Conservation (phyloP, 2,888 invertebrate genomes). For the Xylophagus ater region DNA sequence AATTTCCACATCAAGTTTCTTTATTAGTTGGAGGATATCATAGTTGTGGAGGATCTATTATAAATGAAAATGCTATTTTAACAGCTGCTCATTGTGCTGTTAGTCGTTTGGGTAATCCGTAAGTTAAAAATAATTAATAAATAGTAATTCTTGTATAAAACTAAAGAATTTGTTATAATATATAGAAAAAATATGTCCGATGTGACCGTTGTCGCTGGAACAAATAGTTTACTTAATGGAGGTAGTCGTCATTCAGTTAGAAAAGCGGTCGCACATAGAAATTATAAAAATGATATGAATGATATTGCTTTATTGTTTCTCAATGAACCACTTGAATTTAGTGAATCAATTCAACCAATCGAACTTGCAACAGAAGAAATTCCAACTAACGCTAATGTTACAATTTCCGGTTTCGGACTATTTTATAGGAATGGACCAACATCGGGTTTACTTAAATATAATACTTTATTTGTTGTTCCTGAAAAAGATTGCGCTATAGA, state of each 20-base stretch:
- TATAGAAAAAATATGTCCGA: constrained; percentile 26
- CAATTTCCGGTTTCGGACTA: constrained; percentile 30
- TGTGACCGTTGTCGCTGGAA: constrained; percentile 29
- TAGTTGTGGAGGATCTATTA: constrained; percentile 25
- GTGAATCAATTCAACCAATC: constrained; percentile 22
- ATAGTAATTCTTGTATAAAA: constrained; percentile 10
- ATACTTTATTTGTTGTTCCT: constrained; percentile 22
- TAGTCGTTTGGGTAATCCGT: constrained; percentile 20
- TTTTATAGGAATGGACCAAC: constrained; percentile 21
- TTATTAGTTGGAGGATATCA: constrained; percentile 26
- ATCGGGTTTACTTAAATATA: constrained; percentile 25
- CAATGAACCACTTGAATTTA: constrained; percentile 22
- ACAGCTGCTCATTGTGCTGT: constrained; percentile 30
- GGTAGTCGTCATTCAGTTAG: constrained; percentile 26
- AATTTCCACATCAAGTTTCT: constrained; percentile 34
- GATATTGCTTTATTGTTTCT: constrained; percentile 30
- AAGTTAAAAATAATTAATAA: constrained; percentile 19
- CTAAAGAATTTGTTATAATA: constrained; percentile 25
- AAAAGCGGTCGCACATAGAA: constrained; percentile 25
- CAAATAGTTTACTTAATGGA: constrained; percentile 25
- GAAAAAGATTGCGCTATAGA: constrained; percentile 19
- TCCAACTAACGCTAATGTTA: constrained; percentile 21
- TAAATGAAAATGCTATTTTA: constrained; percentile 20
- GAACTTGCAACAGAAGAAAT: constrained; percentile 21
- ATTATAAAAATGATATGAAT: constrained; percentile 23